phyloP scores from a whole-genome alignment of 1,140 invertebrate genomes.

The Hydropsyche tenuis region DNA sequence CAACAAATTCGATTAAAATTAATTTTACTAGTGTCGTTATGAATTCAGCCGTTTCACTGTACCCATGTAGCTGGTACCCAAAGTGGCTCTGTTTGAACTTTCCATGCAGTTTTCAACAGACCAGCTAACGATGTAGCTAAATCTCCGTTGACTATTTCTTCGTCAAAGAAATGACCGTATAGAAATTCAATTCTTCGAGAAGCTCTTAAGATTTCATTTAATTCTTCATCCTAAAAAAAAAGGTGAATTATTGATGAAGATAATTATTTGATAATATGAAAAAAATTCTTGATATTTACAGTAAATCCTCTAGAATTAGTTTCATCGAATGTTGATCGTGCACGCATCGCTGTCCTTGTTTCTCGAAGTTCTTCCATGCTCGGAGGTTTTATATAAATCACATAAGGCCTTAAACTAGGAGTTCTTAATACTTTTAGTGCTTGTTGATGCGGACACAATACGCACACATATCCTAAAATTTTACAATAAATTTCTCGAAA shows the following conservation, averaged over 20 bases:
- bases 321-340: slow-evolving; percentile 90
- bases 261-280: background rate
- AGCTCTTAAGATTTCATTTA: slow-evolving; percentile 86
- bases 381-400: slow-evolving; percentile 94
- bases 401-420: slow-evolving; percentile 91
- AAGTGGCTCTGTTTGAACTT: slow-evolving; percentile 90
- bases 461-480: slow-evolving; percentile 73
- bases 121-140: slow-evolving; percentile 86
- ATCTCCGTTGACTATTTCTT: slow-evolving; percentile 90
- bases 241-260: background rate
- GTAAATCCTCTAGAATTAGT: slow-evolving; percentile 88
- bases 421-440: slow-evolving; percentile 91
- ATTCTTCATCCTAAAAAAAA: slow-evolving; percentile 85
- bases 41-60: slow-evolving; percentile 64
- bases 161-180: slow-evolving; percentile 95
- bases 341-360: slow-evolving; percentile 79
- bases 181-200: slow-evolving; percentile 90
- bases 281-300: slow-evolving; percentile 61
- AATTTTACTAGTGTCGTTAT: background rate
- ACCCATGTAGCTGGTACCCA: slow-evolving; percentile 98
- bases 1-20: slow-evolving; percentile 34
- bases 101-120: slow-evolving; percentile 80
- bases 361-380: slow-evolving; percentile 83
- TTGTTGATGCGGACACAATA: slow-evolving; percentile 96
- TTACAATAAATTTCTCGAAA: background rate